Base-by-base conservation (phyloP, 1,140 invertebrate genomes). In the Paracyclopina nana region DNA sequence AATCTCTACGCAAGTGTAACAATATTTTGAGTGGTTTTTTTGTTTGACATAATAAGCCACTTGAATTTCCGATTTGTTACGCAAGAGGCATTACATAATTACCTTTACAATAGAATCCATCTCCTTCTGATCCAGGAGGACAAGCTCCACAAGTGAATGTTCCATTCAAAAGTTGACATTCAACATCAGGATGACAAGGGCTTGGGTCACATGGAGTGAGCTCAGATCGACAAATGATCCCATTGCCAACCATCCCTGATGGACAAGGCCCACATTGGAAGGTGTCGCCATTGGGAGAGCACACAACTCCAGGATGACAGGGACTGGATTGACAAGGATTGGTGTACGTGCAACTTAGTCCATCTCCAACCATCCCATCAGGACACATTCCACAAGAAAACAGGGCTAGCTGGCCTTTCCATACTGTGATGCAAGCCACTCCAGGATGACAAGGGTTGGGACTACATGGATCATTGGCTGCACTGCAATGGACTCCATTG, bases 391-490 rank as follows among this genome's bases (percentile, higher is more conserved):
- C 38, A 44, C 27, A 34, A 25, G n/a, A 24, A 41, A 18, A 34
- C 43, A 46, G 11, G 20, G 14, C 27, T 18, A 22, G 11, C 43
- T n/a, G 20, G 26, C 18, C 12, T 18, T 38, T 18, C 40, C 16
- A 30, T 11, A 53, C 27, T 12, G n/a, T 24, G 12, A 53, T 46
- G 26, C 51, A 53, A 16, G 14, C 8, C 11, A 49, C 51, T 2
- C 51, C 51, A 27, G 41, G n/a, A 29, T 27, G 46, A 28, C 54
- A 55, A 16, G 55, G 54, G 24, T 56, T 53, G 12, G 55, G 44
- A 22, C 16, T 12, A 20, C 50, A 56, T 38, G 30, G 48, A 41
- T 55, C 42, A 27, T 41, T 50, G 6, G n/a, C n/a, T 20, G 22
- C 28, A 11, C 12, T 40, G 30, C 53, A 54, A 40, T 45, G 16